Evolutionary conservation across 2,113 vertebrate species (phyloP), one percentile per base, ranked within the genome.

Genomic region (Corythoichthys haematopterus): DNA sequence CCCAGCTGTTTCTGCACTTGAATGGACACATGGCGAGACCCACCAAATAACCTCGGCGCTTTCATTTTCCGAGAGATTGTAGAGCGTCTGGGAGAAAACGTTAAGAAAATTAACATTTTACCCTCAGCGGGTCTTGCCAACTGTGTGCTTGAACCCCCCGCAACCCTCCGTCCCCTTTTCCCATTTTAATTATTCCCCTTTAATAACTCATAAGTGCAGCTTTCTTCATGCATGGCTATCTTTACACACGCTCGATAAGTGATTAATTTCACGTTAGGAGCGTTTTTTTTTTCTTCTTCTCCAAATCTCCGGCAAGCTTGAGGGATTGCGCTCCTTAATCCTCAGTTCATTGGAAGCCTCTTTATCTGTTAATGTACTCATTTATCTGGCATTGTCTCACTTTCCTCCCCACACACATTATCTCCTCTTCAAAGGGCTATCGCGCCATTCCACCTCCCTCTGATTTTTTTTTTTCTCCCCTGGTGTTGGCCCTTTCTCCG

Each of bases 161-260:
- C 20, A 28, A 60, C 36, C 71, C 83, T 79, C 28, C 61, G 66
- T 65, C 64, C 48, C 45, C 55, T 84, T 80, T 72, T 36, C 45
- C 71, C 53, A 64, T 80, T 83, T 86, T 85, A 85, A 88, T 88
- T 85, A 87, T 79, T 80, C 70, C 45, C 69, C 74, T 88, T 86
- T 86, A 89, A 88, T 87, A 88, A 89, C 75, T 58, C 68, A 65
- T 71, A 72, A 84, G 70, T 81, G 70, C 66, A 13, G 16, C 4
- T 46, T 73, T 75, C 60, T 55, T 48, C 59, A 57, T 68, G 66
- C 75, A 58, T 62, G 70, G 75, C 76, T 83, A 85, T 80, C 68
- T 76, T 81, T 69, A 69, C 68, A 77, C 55, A 16, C 47, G 74
- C 75, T 77, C 13, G 40, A 82, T 84, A 63, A 83, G 60, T 67